Base-by-base conservation (phyloP, 2,113 vertebrate species). In the Brachyhypopomus occidentalis region DNA sequence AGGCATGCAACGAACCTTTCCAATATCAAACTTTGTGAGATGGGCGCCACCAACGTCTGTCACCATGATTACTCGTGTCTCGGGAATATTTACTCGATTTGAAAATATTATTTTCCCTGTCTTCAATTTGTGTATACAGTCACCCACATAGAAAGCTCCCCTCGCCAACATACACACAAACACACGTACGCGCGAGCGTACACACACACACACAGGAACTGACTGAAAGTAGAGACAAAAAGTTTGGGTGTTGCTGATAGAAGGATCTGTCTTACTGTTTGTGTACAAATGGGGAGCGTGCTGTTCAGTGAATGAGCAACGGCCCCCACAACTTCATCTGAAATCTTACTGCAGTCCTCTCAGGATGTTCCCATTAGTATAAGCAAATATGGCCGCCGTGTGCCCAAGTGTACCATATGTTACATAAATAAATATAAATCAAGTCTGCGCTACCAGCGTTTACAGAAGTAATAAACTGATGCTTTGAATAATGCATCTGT, bases 71-170 rank as follows among this genome's bases (percentile, higher is more conserved):
- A 78, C 66, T 78, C 48, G 58, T 41, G 67, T 78, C 67, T 55
- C 27, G 60, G 58, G 45, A 75, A 74, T 79, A 66, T 82, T 76
- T 82, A 82, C 80, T 62, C 66, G 48, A 38, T 76, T 71, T 79
- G 63, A 74, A 83, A 83, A 75, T 82, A 78, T 82, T 85, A 83
- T 72, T 76, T 80, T 62, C 72, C 62, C 55, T 76, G 72, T 81
- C 62, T 66, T 81, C 22, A 48, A 58, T 70, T 74, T 83, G 81
- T 72, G 60, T 83, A 81, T 78, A 63, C 30, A 79, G 71, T 78
- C 81, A 71, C 83, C 83, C 86, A 83, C 85, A 67, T 60, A 41
- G 78, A 75, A 75, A 56, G 78, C 76, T 77, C 71, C 67, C 52
- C 36, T 2, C 20, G 19, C 34, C 30, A 17, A 30, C 27, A 1